Evolutionary conservation across 2,113 vertebrate genomes (phyloP), one percentile per base, ranked within the genome.

Genomic region (Collichthys lucidus): DNA sequence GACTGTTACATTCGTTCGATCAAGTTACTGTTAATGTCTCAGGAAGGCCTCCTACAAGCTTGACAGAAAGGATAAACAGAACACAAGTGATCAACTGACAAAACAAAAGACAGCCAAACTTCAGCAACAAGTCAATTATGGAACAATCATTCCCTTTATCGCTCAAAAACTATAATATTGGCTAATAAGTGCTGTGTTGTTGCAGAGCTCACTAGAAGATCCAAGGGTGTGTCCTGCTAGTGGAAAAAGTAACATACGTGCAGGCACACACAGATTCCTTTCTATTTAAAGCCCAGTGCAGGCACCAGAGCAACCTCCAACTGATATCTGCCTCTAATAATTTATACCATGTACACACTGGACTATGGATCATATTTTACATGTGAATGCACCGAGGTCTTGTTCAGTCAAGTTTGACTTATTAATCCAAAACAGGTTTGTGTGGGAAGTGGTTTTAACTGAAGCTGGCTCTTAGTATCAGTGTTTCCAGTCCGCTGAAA

Each of bases 181-280:
- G 71, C 35, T 84, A 80, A 86, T 86, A 80, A 77, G 71, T 65
- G 75, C 57, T 56, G 79, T 86, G 87, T 86, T 91, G 84, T 82
- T 86, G 60, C 31, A 79, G 82, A 83, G 78, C 77, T 84, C 69
- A 86, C 82, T 75, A 89, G 60, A 81, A 71, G 85, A 88, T 79
- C 74, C 72, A 20, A 64, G 92, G 91, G 92, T 89, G 92, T 92
- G 86, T 88, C 82, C 78, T 77, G 17, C 80, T 81, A 85, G 82
- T 91, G 88, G 87, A 92, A 93, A 94, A 81, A 91, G 80, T 91
- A 88, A 90, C 90, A 88, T 82, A 83, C 31, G n/a, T 53, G 10
- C 57, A 91, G 74, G 83, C 88, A 85, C 63, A 87, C 73, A 80
- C 77, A 90, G 85, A 94, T 93, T 90, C 88, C 88, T 87, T 92